Evolutionary conservation across 1,140 invertebrate species (phyloP), one percentile per base, ranked within the genome.

Genomic region (Caenorhabditis tropicalis): DNA sequence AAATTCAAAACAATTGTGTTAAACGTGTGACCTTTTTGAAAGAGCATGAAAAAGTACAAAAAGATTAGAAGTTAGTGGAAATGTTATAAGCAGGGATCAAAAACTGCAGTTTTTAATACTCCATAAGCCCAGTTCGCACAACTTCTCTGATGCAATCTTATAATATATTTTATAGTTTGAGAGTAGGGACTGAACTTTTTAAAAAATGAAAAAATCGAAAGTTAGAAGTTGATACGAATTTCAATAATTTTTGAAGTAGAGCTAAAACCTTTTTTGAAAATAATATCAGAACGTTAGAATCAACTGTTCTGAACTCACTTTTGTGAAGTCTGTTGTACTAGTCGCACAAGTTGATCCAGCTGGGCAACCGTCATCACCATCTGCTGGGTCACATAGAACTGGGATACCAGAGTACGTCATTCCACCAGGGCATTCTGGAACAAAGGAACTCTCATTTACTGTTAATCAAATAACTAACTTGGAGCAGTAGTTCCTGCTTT

Each of bases 291-390:
- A n/a, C n/a, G n/a, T n/a, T n/a, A n/a, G n/a, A n/a, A n/a, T n/a
- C 39, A 43, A 43, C 39, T 43, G 12, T 43, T 43, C 39, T 43
- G 12, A 43, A 24, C 65, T 43, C 21, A 74, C 65, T 31, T 74
- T 74, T 12, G 33, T 43, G 36, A 74, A 74, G 15, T 74, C 65
- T 19, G 36, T 74, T 43, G 65, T 36, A 43, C 65, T 74, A 24
- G 36, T 19, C 7, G 36, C 43, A n/a, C 65, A 74, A 21, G 65
- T 74, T 39, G 36, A 74, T 74, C 65, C 65, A 74, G 65, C 65
- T 74, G 65, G 65, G n/a, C 65, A 74, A 74, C 65, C 65, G 29
- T 74, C 65, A 74, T 74, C 65, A 36, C 65, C 65, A 46, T 74
- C 65, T n/a, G 65, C 65, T 43, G 65, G 65, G 65, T 74, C 65